phyloP scores from a whole-genome alignment of 2,888 invertebrate species.

The Oscheius sp. region DNA sequence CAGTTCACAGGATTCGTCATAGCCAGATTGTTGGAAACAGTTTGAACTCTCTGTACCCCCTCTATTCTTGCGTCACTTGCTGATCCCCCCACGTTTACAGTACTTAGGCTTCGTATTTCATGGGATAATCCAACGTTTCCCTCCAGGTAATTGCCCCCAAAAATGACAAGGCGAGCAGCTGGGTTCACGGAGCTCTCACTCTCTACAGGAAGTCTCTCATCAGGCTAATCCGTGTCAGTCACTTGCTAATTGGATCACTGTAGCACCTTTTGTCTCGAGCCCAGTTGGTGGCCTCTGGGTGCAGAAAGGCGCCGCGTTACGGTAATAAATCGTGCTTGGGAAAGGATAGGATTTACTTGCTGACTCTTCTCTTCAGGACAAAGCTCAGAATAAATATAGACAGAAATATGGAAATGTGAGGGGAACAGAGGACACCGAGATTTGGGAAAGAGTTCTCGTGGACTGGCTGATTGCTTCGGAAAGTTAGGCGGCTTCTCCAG shows the following conservation, averaged over 20 bases:
- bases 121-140: background rate
- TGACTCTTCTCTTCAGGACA: background rate
- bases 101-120: slow-evolving; percentile 6
- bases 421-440: background rate
- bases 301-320: background rate
- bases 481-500: slow-evolving; percentile 9
- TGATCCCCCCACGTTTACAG: background rate
- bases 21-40: too few species aligned
- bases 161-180: background rate
- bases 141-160: background rate
- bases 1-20: too few species aligned
- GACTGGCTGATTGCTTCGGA: background rate
- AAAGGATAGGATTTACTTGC: background rate
- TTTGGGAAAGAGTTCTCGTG: background rate
- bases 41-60: background rate
- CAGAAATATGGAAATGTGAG: background rate
- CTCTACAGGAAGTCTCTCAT: slow-evolving; percentile 9
- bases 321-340: background rate
- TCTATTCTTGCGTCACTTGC: background rate
- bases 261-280: slow-evolving; percentile 5
- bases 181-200: too few species aligned
- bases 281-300: slow-evolving; percentile 14
- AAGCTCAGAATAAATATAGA: background rate
- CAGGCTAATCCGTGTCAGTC: slow-evolving; percentile 28
- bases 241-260: slow-evolving; percentile 25